These are phyloP conservation scores for Natrix natrix DNA, from an alignment of 2,797 vertebrate genomes.

Conservation along the genomic window DNA sequence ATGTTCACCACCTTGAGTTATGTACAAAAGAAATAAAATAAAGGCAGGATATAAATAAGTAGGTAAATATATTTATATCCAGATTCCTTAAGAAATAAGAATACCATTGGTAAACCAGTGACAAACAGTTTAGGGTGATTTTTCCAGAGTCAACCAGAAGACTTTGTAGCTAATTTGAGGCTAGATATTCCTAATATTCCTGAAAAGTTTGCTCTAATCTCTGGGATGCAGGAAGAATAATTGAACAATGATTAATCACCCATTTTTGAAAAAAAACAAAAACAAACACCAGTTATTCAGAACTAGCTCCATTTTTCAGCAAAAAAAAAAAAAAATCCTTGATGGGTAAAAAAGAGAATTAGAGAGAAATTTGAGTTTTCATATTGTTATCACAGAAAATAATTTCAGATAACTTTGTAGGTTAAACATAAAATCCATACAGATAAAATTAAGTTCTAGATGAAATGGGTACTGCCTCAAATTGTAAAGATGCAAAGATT, in stretches of 20 bases:
- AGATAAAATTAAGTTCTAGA: neutral
- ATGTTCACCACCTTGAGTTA: neutral
- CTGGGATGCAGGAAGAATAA: neutral
- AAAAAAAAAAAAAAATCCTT: neutral
- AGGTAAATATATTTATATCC: neutral
- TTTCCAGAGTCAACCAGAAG: neutral
- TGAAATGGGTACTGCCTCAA: neutral
- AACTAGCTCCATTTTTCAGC: neutral
- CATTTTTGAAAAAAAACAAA: neutral
- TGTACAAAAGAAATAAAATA: neutral
- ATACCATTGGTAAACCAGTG: neutral
- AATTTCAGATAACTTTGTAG: neutral
- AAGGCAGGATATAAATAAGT: neutral
- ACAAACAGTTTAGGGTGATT: neutral
- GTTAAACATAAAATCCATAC: neutral
- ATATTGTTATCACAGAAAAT: neutral
- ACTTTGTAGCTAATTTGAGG: neutral
- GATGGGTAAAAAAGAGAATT: neutral
- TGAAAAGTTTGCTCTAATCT: neutral
- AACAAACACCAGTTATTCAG: neutral
- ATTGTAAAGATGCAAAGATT: neutral
- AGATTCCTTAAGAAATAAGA: neutral
- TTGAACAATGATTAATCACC: neutral
- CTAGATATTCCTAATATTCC: neutral
- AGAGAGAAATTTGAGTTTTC: neutral